Evolutionary conservation across 1,140 invertebrate genomes (phyloP), one percentile per base, ranked within the genome.

Genomic region (Charaxes varanes): DNA sequence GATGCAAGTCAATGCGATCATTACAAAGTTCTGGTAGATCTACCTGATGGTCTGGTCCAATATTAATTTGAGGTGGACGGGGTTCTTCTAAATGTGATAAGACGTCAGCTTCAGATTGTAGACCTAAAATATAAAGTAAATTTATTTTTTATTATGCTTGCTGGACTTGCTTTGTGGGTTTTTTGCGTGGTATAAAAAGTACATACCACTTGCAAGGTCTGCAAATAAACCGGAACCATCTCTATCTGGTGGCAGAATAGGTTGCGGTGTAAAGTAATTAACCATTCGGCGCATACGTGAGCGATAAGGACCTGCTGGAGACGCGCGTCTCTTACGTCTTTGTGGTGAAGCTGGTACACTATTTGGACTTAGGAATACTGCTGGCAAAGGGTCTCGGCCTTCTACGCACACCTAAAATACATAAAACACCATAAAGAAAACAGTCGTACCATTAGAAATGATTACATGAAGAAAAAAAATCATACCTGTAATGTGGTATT

Each of bases 31-130:
- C 85, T 8, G 93, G 94, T 64, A 97, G 89, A 30, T 88, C 87
- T 0, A 94, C 95, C 84, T 99, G 97, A 80, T 93, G 97, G 19
- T 94, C 89, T 4, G 89, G 84, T 0, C 97, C 97, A 24, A 99
- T 89, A 66, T 99, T 99, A 11, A 99, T 94, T 73, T 59, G 62
- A n/a, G 84, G 78, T 23, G 53, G 41, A 7, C 59, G 60, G 6
- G 61, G 63, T 22, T 76, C 76, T 40, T 80, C 76, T 2, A 64
- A 34, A 21, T 76, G 67, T 4, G 64, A 37, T 11, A 71, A 22
- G 19, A 66, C 35, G 30, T 71, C 65, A 3, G 48, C 58, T 36
- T 76, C 64, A 3, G 54, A 28, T 46, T 51, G 58, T 35, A 55
- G 30, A 35, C 52, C 66, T 72, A 35, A 19, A 66, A 64, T 34